Conservation (phyloP, 2,113 vertebrate species). For the Pseudonaja textilis region DNA sequence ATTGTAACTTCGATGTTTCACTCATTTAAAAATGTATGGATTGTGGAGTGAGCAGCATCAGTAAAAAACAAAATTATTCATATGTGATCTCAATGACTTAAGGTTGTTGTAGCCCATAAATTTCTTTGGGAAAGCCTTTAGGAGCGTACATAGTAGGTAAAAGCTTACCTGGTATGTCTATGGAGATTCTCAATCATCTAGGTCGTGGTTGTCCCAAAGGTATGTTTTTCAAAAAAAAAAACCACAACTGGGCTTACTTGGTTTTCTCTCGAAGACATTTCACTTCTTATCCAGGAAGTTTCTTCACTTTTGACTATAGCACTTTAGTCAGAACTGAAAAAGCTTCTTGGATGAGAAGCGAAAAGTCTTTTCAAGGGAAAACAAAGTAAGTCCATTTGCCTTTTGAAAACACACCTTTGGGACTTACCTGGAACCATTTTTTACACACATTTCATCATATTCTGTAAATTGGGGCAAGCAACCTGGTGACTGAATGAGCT, state of each 20-base stretch:
- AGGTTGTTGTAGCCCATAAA: background rate
- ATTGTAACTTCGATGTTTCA: constrained; percentile 16
- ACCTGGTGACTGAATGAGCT: background rate
- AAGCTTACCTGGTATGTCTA: constrained; percentile 2
- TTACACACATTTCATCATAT: constrained; percentile 1
- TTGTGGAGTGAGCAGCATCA: constrained; percentile 33
- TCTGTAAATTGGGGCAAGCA: constrained; percentile 13
- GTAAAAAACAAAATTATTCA: constrained; percentile 41
- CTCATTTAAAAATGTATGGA: constrained; percentile 41
- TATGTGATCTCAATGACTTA: background rate
- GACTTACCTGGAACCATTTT: constrained; percentile 8
- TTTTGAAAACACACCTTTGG: background rate
- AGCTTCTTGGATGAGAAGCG: background rate
- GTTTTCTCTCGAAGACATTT: no score
- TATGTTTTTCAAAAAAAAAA: no score
- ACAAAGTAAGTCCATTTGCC: background rate
- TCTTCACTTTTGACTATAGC: background rate
- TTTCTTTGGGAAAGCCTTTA: constrained; percentile 22
- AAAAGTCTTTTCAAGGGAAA: background rate
- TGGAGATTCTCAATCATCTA: background rate
- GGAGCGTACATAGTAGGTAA: constrained; percentile 12
- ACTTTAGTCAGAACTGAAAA: background rate
- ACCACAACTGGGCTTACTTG: no score
- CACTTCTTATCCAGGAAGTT: no score
- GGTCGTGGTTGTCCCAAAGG: no score